Percentiles rank a stretch among this genome's conserved stretches.
phyloP scores from a whole-genome alignment of 37 sponge, comb jelly and placozoan genomes.

The Oscarella lobularis region DNA sequence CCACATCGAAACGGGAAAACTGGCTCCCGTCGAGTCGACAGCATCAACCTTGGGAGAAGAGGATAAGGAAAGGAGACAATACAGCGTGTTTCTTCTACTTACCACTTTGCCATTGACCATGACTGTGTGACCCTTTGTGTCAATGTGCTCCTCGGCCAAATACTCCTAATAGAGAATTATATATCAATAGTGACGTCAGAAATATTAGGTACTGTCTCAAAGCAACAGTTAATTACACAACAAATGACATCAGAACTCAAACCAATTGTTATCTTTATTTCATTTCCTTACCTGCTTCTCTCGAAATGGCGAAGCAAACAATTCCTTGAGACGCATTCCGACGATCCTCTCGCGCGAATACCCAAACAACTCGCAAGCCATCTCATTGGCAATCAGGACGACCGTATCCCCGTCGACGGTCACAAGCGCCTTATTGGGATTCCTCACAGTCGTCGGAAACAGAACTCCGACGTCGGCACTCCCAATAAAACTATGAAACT shows the following conservation, averaged over 20 bases:
- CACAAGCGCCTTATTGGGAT: slow-evolving; percentile 83
- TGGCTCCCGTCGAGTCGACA: slow-evolving; percentile 33
- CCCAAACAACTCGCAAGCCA: slow-evolving; percentile 73
- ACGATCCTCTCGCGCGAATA: slow-evolving; percentile 37
- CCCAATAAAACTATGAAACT: slow-evolving; percentile 6
- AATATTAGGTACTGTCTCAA: too few relatives aligned
- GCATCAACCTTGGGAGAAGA: slow-evolving; percentile 89
- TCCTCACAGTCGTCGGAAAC: slow-evolving; percentile 59
- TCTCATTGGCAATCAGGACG: slow-evolving; percentile 62
- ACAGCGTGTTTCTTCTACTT: slow-evolving; percentile 7
- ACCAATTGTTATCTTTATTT: too few relatives aligned
- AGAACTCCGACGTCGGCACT: slow-evolving; percentile 17
- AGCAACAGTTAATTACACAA: too few relatives aligned
- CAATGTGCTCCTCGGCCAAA: slow-evolving; percentile 64
- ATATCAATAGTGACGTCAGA: too few relatives aligned
- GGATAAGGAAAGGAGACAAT: not conserved
- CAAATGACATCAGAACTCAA: too few relatives aligned
- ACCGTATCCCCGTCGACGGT: slow-evolving; percentile 50
- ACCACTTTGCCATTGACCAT: slow-evolving; percentile 89
- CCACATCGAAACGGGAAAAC: slow-evolving; percentile 89
- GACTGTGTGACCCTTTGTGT: slow-evolving; percentile 43
- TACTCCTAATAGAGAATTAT: too few relatives aligned
- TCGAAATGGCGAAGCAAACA: slow-evolving; percentile 38
- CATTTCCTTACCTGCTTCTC: too few relatives aligned
- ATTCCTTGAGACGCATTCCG: slow-evolving; percentile 51